phyloP scores from a whole-genome alignment of 2,113 vertebrate species.

The Loxodonta africana region DNA sequence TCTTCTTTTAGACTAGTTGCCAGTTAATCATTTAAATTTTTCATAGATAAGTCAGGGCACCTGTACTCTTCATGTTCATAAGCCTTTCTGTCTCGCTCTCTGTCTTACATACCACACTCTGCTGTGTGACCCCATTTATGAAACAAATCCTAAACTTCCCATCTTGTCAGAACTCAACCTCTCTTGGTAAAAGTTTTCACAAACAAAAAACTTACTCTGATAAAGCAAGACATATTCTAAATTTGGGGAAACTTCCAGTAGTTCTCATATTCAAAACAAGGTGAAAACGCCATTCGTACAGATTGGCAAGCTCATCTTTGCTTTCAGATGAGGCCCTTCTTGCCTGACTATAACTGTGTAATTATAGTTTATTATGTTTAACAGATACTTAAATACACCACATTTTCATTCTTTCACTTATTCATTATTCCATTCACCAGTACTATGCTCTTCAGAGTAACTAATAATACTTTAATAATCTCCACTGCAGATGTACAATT shows the following conservation, averaged over 20 bases:
- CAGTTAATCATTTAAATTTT: constrained; percentile 11
- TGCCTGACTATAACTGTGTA: background rate
- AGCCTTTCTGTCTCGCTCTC: background rate
- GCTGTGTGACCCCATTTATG: background rate
- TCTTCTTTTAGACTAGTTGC: background rate
- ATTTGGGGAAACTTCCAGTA: background rate
- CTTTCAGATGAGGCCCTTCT: background rate
- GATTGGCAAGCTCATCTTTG: background rate
- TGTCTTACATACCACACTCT: background rate
- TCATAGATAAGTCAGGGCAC: background rate
- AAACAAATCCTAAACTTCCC: background rate
- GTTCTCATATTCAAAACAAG: background rate
- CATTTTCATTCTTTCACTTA: constrained; percentile 2
- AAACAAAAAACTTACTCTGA: background rate
- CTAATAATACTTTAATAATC: background rate
- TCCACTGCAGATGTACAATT: background rate
- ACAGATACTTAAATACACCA: background rate
- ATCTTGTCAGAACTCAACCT: background rate
- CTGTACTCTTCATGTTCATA: background rate
- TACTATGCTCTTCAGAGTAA: constrained; percentile 1
- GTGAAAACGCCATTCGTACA: background rate
- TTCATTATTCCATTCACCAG: background rate
- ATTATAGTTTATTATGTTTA: constrained; percentile 1
- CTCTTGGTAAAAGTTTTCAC: background rate
- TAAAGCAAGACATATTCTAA: background rate